Percentiles rank a stretch among this genome's conserved stretches.
These are phyloP conservation scores for Celastrina argiolus DNA, from an alignment of 2,888 invertebrate genomes.

Conservation along the genomic window DNA sequence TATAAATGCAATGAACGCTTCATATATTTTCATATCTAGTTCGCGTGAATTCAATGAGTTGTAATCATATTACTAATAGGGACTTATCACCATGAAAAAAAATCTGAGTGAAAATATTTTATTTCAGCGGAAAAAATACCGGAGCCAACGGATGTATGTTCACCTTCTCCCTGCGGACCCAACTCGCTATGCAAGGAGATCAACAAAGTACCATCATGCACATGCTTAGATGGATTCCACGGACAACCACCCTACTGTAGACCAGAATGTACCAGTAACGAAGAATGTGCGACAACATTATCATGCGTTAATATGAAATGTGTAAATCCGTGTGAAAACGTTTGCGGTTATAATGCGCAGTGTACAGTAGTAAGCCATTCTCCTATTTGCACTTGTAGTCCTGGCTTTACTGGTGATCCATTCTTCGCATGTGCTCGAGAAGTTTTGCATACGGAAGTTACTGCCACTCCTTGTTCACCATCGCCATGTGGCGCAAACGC, in stretches of 20 bases:
- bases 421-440: slow-evolving; percentile 80
- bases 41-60: neutral
- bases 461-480: slow-evolving; percentile 78
- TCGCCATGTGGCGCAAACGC: slow-evolving; percentile 82
- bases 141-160: slow-evolving; percentile 80
- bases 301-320: slow-evolving; percentile 88
- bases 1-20: slow-evolving; percentile 14
- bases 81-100: neutral
- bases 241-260: slow-evolving; percentile 87
- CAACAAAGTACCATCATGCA: slow-evolving; percentile 85
- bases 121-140: slow-evolving; percentile 71
- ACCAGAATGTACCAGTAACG: slow-evolving; percentile 88
- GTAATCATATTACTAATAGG: too few relatives aligned
- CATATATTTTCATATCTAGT: neutral
- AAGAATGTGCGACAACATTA: slow-evolving; percentile 82
- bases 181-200: slow-evolving; percentile 83
- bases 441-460: slow-evolving; percentile 50
- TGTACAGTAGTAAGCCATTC: slow-evolving; percentile 88
- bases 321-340: slow-evolving; percentile 84
- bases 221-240: slow-evolving; percentile 82
- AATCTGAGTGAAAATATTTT: neutral
- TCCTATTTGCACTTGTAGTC: slow-evolving; percentile 83
- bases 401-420: slow-evolving; percentile 86
- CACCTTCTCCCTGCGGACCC: slow-evolving; percentile 88
- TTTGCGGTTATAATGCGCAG: slow-evolving; percentile 85